Conservation (phyloP, 2,888 invertebrate species). For the Dasypogon diadema region DNA sequence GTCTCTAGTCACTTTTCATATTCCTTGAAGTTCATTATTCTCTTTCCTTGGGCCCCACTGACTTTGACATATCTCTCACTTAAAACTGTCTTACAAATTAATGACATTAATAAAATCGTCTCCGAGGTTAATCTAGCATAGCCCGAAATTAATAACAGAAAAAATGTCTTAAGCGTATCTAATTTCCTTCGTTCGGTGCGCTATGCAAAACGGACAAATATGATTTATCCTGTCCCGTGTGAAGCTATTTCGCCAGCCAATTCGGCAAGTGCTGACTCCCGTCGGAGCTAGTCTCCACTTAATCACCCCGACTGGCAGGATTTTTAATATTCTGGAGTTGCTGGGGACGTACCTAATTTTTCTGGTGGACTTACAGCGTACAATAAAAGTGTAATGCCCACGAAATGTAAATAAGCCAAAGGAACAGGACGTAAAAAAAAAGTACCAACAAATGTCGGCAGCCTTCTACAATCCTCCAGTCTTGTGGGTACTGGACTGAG, state of each 20-base stretch:
- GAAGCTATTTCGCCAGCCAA: slow-evolving; percentile 4
- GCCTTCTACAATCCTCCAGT: not conserved
- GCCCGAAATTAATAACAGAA: slow-evolving; percentile 26
- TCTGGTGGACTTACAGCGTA: slow-evolving; percentile 43
- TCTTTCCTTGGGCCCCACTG: too few relatives aligned
- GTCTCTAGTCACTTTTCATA: too few relatives aligned
- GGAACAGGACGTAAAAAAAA: slow-evolving; percentile 15
- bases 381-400: slow-evolving; percentile 48
- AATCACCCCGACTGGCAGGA: slow-evolving; percentile 43
- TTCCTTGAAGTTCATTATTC: too few relatives aligned
- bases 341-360: slow-evolving; percentile 51
- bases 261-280: slow-evolving; percentile 18
- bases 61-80: too few relatives aligned
- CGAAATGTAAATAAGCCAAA: slow-evolving; percentile 53
- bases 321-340: slow-evolving; percentile 50
- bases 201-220: slow-evolving; percentile 7
- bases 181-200: not conserved
- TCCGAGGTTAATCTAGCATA: slow-evolving; percentile 25
- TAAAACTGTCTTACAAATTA: slow-evolving; percentile 27
- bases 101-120: slow-evolving; percentile 17
- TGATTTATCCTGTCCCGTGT: slow-evolving; percentile 4
- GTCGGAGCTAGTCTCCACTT: slow-evolving; percentile 17
- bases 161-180: not conserved
- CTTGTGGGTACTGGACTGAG: not conserved
- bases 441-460: slow-evolving; percentile 18